Percentiles rank a stretch among this genome's conserved stretches.
These are phyloP conservation scores for Paracyclopina nana DNA, from an alignment of 1,140 invertebrate genomes.

Conservation along the genomic window DNA sequence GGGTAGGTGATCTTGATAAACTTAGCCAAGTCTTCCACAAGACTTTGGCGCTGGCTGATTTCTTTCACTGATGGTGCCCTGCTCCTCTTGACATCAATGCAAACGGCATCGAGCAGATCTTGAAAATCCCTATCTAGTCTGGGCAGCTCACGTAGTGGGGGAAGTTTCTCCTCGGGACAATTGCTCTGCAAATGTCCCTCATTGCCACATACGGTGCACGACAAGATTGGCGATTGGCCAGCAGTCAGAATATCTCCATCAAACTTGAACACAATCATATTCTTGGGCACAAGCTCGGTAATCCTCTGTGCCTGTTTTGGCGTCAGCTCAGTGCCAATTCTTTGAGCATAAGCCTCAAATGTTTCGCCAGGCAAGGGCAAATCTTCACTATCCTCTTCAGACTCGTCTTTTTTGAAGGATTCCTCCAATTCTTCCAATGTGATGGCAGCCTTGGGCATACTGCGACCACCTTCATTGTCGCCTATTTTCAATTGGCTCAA, in stretches of 20 bases:
- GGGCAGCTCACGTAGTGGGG: slow-evolving; percentile 26
- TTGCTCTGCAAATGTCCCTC: slow-evolving; percentile 32
- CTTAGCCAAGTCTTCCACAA: slow-evolving; percentile 26
- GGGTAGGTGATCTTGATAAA: slow-evolving; percentile 25
- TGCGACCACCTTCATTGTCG: not conserved
- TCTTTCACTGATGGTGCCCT: slow-evolving; percentile 25
- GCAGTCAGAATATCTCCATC: not conserved
- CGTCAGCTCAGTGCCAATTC: not conserved
- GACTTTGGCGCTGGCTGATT: slow-evolving; percentile 24
- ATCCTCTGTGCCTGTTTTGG: not conserved
- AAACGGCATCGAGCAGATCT: not conserved
- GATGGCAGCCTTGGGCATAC: not conserved
- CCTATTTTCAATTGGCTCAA: not conserved
- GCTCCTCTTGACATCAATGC: slow-evolving; percentile 6
- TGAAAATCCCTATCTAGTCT: slow-evolving; percentile 20
- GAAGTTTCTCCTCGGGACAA: slow-evolving; percentile 34
- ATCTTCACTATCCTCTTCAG: not conserved
- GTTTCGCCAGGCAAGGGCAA: not conserved
- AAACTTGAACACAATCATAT: not conserved
- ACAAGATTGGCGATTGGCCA: slow-evolving; percentile 20
- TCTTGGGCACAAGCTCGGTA: not conserved
- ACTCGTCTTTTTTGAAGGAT: not conserved
- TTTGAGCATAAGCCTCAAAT: not conserved
- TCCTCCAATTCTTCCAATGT: not conserved
- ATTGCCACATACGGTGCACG: slow-evolving; percentile 33